Evolutionary conservation across 2,113 vertebrate genomes (phyloP), one percentile per base, ranked within the genome.

Genomic region (Periophthalmus modestus): DNA sequence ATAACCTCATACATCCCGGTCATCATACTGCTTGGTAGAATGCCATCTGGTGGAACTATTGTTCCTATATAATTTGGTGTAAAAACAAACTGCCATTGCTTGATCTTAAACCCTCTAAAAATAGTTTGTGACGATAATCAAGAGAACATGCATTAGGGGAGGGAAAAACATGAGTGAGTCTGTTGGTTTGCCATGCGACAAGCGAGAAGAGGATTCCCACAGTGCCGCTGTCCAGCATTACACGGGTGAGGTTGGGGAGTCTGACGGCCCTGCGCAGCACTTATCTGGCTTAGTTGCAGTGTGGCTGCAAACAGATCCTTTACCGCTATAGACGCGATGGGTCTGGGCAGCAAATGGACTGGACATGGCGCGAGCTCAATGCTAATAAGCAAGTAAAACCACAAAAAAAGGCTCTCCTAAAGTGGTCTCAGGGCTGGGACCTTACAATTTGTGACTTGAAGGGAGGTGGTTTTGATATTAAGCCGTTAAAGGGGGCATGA

Each of bases 241-340:
- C 74, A 50, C 76, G 78, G 54, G 77, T 87, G n/a, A n/a, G n/a
- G 83, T 79, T 80, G 73, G 76, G 79, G 78, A 84, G 87, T 82
- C 78, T 85, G 85, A 87, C n/a, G n/a, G n/a, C n/a, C n/a, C 82
- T 77, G 75, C 75, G 81, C 76, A 85, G 85, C 83, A 88, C 83
- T 90, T 90, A 85, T n/a, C n/a, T n/a, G 69, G 79, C 87, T 85
- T 90, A 90, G n/a, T 91, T 89, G 89, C 86, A 88, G 80, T 84
- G 85, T 87, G 76, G 82, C 80, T 83, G 75, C n/a, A 79, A 87
- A 78, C 77, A 84, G 82, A 87, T 85, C 82, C 87, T 78, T 85
- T 85, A 84, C n/a, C n/a, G n/a, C n/a, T 88, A 85, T 74, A 81
- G 74, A 79, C 63, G 43, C 85, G 86, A 87, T 80, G 79, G 78